These are phyloP conservation scores for Ellobius talpinus DNA, from an alignment of 2,113 vertebrate species.

Conservation along the genomic window DNA sequence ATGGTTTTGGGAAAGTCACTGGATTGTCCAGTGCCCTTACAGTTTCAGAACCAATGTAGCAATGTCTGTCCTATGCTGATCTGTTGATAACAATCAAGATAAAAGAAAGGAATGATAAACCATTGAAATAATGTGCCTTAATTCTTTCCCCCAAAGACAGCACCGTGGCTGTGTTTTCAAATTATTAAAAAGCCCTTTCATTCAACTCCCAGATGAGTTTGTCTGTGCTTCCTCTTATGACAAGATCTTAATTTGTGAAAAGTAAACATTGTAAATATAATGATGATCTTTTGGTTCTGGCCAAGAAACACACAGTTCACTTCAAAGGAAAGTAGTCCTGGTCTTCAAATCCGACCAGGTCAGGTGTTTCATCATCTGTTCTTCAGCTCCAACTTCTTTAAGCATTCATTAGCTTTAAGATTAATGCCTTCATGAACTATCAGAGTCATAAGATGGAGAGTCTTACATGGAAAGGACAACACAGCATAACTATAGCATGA, in stretches of 20 bases:
- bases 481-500: background rate
- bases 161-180: background rate
- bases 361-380: background rate
- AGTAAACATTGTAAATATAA: background rate
- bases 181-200: constrained; percentile 16
- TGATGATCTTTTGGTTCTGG: too few species aligned
- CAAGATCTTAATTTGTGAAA: constrained; percentile 44
- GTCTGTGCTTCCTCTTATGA: background rate
- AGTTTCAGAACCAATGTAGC: background rate
- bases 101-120: background rate
- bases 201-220: background rate
- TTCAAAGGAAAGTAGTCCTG: too few species aligned
- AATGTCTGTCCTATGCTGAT: background rate
- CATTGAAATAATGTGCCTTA: constrained; percentile 12
- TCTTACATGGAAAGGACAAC: background rate
- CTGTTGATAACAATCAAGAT: background rate
- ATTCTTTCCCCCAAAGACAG: background rate
- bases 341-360: background rate
- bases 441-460: background rate
- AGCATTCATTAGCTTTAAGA: background rate
- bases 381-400: background rate
- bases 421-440: background rate
- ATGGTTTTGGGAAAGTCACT: background rate
- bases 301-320: too few species aligned
- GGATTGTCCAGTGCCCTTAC: background rate